Evolutionary conservation across 2,113 vertebrate genomes (phyloP).

Genomic region (Athene cunicularia): DNA sequence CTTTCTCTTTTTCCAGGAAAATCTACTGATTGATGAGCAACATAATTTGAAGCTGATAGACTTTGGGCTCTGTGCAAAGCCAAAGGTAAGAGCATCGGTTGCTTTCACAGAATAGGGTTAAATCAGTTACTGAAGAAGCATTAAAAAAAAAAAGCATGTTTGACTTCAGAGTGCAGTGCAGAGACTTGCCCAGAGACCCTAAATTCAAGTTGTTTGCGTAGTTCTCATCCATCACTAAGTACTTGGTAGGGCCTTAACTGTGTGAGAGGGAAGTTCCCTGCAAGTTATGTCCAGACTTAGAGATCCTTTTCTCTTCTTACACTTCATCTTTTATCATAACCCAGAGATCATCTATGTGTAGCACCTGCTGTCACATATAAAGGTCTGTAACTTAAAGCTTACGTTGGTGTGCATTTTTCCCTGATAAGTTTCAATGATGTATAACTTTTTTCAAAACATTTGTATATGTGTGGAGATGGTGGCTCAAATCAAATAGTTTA

Average conservation of each 20-base stretch:
- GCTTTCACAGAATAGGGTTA: not conserved
- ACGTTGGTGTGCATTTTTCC: not conserved
- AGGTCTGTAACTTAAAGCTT: not conserved
- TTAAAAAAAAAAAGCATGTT: accelerated
- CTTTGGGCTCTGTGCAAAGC: slow-evolving; percentile 95
- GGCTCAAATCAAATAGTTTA: not conserved
- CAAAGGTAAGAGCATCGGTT: slow-evolving; percentile 81
- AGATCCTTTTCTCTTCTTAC: not conserved
- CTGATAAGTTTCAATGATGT: accelerated
- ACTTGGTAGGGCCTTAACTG: not conserved
- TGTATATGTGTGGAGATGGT: not conserved
- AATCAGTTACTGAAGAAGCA: accelerated
- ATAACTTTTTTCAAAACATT: not conserved
- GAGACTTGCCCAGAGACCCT: not conserved
- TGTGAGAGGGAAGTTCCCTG: not conserved
- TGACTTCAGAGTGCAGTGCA: not conserved
- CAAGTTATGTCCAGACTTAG: not conserved
- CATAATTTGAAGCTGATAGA: slow-evolving; percentile 96
- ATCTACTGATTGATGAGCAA: slow-evolving; percentile 89
- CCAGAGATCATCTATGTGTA: not conserved
- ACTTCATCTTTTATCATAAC: not conserved
- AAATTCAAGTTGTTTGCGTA: not conserved
- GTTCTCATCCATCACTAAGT: not conserved
- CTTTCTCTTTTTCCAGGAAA: slow-evolving; percentile 83
- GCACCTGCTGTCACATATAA: not conserved